phyloP scores from a whole-genome alignment of 2,888 invertebrate species.

The Nomada ferruginata region DNA sequence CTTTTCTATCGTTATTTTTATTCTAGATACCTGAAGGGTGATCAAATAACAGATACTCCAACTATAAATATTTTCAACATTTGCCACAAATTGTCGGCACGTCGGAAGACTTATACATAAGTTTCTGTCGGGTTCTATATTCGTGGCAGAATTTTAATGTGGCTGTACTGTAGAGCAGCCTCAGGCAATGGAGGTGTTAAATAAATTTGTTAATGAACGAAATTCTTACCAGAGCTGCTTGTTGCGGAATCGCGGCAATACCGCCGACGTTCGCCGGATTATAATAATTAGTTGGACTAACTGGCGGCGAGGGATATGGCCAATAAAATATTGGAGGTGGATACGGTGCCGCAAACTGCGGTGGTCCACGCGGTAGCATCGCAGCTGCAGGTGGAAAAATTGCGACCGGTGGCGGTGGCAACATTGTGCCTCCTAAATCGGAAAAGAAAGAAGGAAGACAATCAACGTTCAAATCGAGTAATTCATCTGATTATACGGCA shows the following conservation, averaged over 20 bases:
- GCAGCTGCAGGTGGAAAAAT: slow-evolving; percentile 86
- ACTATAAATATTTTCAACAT: too few species aligned
- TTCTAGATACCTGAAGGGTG: too few species aligned
- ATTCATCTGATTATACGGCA: not conserved
- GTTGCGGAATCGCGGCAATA: slow-evolving; percentile 79
- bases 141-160: too few species aligned
- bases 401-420: slow-evolving; percentile 86
- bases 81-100: too few species aligned
- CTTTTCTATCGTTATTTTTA: too few species aligned
- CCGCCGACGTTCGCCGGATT: slow-evolving; percentile 86
- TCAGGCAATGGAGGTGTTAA: not conserved
- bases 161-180: too few species aligned
- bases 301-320: slow-evolving; percentile 97
- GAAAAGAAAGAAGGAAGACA: slow-evolving; percentile 68
- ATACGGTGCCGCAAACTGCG: slow-evolving; percentile 87
- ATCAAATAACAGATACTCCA: too few species aligned
- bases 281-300: slow-evolving; percentile 95
- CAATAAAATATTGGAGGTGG: slow-evolving; percentile 91
- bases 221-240: slow-evolving; percentile 64
- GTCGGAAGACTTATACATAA: too few species aligned
- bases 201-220: too few species aligned
- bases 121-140: too few species aligned
- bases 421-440: slow-evolving; percentile 86
- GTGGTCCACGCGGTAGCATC: slow-evolving; percentile 84
- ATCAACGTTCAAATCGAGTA: slow-evolving; percentile 64